Evolutionary conservation across 2,113 vertebrate species (phyloP).

Genomic region (Alethe diademata): DNA sequence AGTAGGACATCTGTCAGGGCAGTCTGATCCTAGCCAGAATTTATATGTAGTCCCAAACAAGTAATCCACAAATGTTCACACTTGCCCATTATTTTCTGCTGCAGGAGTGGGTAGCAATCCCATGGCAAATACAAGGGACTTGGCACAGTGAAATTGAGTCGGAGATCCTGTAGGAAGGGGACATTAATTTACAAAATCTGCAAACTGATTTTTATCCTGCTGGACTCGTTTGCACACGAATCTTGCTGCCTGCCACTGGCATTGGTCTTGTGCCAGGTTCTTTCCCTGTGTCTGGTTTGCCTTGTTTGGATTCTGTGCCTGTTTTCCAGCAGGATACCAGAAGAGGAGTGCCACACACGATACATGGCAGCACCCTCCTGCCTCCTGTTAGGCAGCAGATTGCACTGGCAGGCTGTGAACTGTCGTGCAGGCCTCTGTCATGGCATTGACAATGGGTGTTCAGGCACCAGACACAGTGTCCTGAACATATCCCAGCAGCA

Average conservation of each 20-base stretch:
- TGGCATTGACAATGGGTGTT: rapidly evolving
- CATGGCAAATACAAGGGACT: not conserved
- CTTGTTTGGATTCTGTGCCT: not conserved
- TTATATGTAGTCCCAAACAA: not conserved
- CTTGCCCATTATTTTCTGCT: not conserved
- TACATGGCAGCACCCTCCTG: not conserved
- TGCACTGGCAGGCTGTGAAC: not conserved
- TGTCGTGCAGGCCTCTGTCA: not conserved
- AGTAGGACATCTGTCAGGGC: not conserved
- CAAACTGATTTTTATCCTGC: not conserved
- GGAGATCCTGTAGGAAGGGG: not conserved
- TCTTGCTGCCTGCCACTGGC: not conserved
- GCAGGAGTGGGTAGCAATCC: not conserved
- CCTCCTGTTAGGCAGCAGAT: not conserved
- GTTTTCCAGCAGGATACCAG: not conserved
- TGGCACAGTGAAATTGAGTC: not conserved
- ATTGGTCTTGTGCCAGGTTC: not conserved
- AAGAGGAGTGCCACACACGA: not conserved
- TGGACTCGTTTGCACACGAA: rapidly evolving
- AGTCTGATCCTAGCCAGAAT: not conserved
- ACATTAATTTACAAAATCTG: not conserved
- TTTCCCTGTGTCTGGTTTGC: not conserved
- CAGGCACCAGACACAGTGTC: not conserved
- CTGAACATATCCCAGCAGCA: not conserved
- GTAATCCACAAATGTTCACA: not conserved